Evolutionary conservation across 2,888 invertebrate genomes (phyloP), one percentile per base, ranked within the genome.

Genomic region (Philhelius pedissequus): DNA sequence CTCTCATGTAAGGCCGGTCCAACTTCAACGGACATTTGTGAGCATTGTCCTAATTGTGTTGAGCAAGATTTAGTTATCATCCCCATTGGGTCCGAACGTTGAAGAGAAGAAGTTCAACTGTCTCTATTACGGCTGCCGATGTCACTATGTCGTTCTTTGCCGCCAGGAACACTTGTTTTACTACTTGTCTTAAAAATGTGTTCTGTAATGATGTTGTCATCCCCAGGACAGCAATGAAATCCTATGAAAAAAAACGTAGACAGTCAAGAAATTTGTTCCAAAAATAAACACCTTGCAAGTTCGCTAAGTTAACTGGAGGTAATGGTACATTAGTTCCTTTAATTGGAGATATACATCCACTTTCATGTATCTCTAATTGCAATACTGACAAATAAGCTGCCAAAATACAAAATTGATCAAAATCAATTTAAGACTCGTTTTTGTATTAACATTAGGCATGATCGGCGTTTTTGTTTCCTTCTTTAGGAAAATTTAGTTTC

Each of bases 1-100:
- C 91, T 91, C 88, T 93, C 93, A 86, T 93, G 93, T 75, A 93
- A 88, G 8, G 94, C 93, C 4, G 95, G 94, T 82, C 90, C 90
- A 77, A 90, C 88, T 75, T 90, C 90, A 6, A 90, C 86, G 68
- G 89, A 75, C 48, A 89, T 90, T 80, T 90, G 89, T 27, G 88
- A 88, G 40, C 87, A 86, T 58, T 87, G 83, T 56, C 88, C 88
- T 68, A 89, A 64, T 32, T 88, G 86, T 38, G 87, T 71, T 40
- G 87, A 87, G 38, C 87, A 86, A 11, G 88, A 87, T 52, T 88
- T 87, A 77, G 70, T 13, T 52, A 58, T 27, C 30, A 56, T 32
- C 11, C 54, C 38, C 13, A 22, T 78, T 35, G 76, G 54, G 54
- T 84, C 80, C n/a, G 79, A 50, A 7, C 91, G 91, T 86, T 91